Percentiles rank a stretch among this genome's conserved stretches.
Conservation (phyloP, 2,113 vertebrate species). For the Sminthopsis crassicaudata region DNA sequence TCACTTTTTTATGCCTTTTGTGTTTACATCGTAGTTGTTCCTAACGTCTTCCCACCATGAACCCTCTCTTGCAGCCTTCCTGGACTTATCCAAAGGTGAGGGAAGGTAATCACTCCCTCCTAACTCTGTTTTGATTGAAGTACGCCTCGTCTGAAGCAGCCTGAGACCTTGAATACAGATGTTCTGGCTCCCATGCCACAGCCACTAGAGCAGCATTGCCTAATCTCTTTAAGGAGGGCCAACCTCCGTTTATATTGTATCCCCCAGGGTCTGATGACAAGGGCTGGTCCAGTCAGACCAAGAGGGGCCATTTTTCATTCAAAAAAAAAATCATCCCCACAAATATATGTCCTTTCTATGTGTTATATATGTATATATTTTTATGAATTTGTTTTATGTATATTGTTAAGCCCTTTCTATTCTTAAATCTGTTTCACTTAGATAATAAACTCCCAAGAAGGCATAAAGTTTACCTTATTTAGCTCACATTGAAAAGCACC, state of each 20-base stretch:
- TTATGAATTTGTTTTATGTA: neutral
- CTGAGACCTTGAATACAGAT: neutral
- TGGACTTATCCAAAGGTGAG: neutral
- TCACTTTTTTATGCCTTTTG: neutral
- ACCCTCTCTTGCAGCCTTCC: neutral
- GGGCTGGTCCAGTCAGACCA: neutral
- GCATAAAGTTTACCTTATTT: neutral
- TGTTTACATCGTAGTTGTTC: neutral
- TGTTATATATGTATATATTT: neutral
- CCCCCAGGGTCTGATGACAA: neutral
- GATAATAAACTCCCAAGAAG: neutral
- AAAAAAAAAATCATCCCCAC: neutral
- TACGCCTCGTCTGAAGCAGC: neutral
- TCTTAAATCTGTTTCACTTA: neutral
- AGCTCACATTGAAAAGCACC: neutral
- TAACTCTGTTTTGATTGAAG: neutral
- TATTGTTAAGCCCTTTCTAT: neutral
- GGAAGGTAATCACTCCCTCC: neutral
- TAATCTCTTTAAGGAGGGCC: neutral
- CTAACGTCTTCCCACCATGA: neutral
- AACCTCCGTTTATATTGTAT: neutral
- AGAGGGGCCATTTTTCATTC: neutral
- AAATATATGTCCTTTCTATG: neutral
- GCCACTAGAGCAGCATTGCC: neutral
- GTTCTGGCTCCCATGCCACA: neutral